Percentiles rank a stretch among this genome's conserved stretches.
phyloP scores from a whole-genome alignment of 2,888 invertebrate genomes.

The Gordius sp. region DNA sequence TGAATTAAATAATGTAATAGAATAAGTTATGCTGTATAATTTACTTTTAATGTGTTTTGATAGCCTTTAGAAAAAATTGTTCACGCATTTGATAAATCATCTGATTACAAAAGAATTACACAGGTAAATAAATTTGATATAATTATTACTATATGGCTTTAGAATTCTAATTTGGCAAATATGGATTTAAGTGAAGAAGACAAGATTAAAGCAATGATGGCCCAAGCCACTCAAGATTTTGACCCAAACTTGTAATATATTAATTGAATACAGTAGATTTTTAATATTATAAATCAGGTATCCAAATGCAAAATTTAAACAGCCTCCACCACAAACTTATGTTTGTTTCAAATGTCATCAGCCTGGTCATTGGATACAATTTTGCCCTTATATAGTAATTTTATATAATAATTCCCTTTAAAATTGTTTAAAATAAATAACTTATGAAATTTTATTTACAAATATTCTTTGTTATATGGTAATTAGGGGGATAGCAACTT shows the following conservation, averaged over 20 bases:
- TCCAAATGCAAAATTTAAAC: conserved; percentile 45
- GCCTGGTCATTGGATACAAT: conserved; percentile 84
- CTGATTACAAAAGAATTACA: too few relatives aligned
- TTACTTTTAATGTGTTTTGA: too few relatives aligned
- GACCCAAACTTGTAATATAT: conserved; percentile 42
- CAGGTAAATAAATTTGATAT: background rate
- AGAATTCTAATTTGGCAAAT: conserved; percentile 45
- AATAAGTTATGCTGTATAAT: too few relatives aligned
- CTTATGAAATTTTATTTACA: background rate
- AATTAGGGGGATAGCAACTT: conserved; percentile 28
- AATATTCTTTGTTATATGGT: conserved; percentile 14
- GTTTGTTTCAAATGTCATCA: conserved; percentile 76
- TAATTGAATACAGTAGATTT: conserved; percentile 5
- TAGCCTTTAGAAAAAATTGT: too few relatives aligned
- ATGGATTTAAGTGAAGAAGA: conserved; percentile 83
- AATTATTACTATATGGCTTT: background rate
- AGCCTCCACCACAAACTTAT: conserved; percentile 65
- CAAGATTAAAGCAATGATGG: conserved; percentile 87
- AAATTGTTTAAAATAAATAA: too few relatives aligned
- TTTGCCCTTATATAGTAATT: conserved; percentile 42
- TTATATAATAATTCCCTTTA: background rate
- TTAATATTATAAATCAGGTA: conserved; percentile 40
- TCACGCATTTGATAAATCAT: too few relatives aligned
- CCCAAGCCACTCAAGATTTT: conserved; percentile 81
- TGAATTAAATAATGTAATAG: too few relatives aligned